A percentile compares a stretch with the other conserved stretches of the same genome.
These are phyloP conservation scores for Choreutis nemorana DNA, from an alignment of 2,888 invertebrate species.

Conservation along the genomic window DNA sequence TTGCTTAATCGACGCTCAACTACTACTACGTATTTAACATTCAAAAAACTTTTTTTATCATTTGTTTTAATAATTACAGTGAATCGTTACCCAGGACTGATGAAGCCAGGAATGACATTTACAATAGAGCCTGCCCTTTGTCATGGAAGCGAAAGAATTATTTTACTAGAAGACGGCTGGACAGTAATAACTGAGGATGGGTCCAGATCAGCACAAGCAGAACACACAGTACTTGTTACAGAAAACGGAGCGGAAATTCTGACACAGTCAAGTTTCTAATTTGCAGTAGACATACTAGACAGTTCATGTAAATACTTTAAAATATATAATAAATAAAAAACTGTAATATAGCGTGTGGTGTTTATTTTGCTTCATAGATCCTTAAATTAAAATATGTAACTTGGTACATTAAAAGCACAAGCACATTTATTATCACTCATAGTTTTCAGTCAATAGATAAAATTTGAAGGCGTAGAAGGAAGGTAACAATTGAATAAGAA, in stretches of 20 bases:
- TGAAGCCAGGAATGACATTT: constrained; percentile 92
- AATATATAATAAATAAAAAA: constrained; percentile 19
- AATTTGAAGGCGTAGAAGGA: constrained; percentile 48
- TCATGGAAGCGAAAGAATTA: constrained; percentile 73
- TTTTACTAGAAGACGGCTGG: constrained; percentile 89
- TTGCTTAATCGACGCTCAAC: too few relatives aligned
- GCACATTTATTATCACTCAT: constrained; percentile 58
- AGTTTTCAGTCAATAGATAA: constrained; percentile 57
- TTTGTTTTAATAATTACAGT: constrained; percentile 37
- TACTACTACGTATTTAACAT: too few relatives aligned
- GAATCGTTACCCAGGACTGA: constrained; percentile 71
- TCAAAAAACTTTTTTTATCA: not conserved
- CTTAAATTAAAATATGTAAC: constrained; percentile 50
- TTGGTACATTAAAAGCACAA: constrained; percentile 64
- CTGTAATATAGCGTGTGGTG: constrained; percentile 40
- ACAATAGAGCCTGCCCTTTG: constrained; percentile 92
- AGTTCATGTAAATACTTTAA: constrained; percentile 1
- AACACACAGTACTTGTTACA: constrained; percentile 91
- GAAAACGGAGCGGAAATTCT: constrained; percentile 79
- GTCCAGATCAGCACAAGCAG: constrained; percentile 87
- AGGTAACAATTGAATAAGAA: constrained; percentile 36
- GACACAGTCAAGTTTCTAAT: constrained; percentile 43
- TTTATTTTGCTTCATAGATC: constrained; percentile 47
- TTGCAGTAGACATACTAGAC: constrained; percentile 2
- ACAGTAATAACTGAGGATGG: constrained; percentile 86